Conservation (phyloP, 2,888 invertebrate species). For the Melanchra persicariae region DNA sequence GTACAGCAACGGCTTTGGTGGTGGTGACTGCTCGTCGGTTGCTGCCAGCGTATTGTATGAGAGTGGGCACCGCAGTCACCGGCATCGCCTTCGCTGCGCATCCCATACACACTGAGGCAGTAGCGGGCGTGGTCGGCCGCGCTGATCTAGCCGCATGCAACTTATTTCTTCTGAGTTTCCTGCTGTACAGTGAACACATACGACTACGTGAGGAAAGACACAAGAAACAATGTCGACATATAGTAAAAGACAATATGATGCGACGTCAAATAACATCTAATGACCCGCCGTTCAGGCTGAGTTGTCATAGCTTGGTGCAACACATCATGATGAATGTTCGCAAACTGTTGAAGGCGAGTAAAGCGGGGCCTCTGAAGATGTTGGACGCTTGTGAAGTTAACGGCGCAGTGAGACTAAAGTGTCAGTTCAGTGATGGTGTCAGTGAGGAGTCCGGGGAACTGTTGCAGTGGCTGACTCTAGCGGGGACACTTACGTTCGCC, state of each 20-base stretch:
- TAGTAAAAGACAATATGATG: slow-evolving; percentile 77
- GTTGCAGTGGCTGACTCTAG: slow-evolving; percentile 91
- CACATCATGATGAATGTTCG: slow-evolving; percentile 87
- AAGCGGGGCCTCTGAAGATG: slow-evolving; percentile 84
- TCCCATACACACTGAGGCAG: slow-evolving; percentile 99
- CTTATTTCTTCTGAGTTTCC: slow-evolving; percentile 96
- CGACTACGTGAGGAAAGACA: slow-evolving; percentile 90
- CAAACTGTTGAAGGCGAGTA: slow-evolving; percentile 83
- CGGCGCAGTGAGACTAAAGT: slow-evolving; percentile 81
- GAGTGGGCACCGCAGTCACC: slow-evolving; percentile 93
- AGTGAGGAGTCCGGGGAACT: slow-evolving; percentile 87
- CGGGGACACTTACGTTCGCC: slow-evolving; percentile 92
- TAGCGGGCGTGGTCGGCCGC: slow-evolving; percentile 98
- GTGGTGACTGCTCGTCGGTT: slow-evolving; percentile 94
- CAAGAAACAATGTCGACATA: slow-evolving; percentile 81
- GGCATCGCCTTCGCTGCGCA: slow-evolving; percentile 98
- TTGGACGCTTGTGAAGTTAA: slow-evolving; percentile 82
- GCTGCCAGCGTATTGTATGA: slow-evolving; percentile 91
- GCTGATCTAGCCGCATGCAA: slow-evolving; percentile 98
- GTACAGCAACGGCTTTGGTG: slow-evolving; percentile 95
- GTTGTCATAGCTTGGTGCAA: slow-evolving; percentile 86
- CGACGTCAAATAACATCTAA: slow-evolving; percentile 75
- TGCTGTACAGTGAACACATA: slow-evolving; percentile 96
- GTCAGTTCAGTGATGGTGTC: slow-evolving; percentile 84
- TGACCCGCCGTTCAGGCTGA: slow-evolving; percentile 84